Evolutionary conservation across 2,888 invertebrate genomes (phyloP).

Genomic region (Tetanocera ferruginea): DNA sequence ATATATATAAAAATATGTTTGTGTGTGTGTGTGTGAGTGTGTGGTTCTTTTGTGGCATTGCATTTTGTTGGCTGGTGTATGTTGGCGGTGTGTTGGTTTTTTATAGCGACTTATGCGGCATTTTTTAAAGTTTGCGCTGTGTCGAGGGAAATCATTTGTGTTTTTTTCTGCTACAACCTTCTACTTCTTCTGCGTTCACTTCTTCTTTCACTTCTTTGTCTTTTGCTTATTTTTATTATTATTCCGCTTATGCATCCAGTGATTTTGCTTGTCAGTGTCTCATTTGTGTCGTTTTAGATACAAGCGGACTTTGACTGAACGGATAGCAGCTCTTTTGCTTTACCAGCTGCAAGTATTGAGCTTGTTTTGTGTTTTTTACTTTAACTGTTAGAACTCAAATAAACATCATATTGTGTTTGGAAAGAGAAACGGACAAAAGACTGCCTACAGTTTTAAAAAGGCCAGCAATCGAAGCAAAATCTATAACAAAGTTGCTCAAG

Average conservation of each 20-base stretch:
- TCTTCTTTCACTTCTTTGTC: not conserved
- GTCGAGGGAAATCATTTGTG: not conserved
- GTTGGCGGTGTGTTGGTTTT: not conserved
- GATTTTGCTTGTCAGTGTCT: not conserved
- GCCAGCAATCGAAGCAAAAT: no score
- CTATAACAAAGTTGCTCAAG: no score
- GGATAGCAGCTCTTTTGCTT: no score
- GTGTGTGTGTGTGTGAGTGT: not conserved
- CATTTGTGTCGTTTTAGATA: not conserved
- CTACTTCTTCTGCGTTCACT: no score
- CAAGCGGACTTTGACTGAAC: no score
- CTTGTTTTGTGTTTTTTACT: no score
- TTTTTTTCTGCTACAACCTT: no score
- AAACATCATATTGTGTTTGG: no score
- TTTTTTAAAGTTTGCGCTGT: not conserved
- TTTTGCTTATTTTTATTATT: not conserved
- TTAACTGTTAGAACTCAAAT: no score
- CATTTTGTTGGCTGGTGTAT: not conserved
- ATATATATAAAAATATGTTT: not conserved
- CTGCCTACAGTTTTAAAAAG: no score
- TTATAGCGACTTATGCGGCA: not conserved
- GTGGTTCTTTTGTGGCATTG: not conserved
- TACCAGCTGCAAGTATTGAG: no score
- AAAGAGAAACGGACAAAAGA: no score
- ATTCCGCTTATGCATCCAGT: not conserved